Percentiles rank a stretch among this genome's conserved stretches.
phyloP scores from a whole-genome alignment of 2,888 invertebrate genomes.

The Stramonita haemastoma region DNA sequence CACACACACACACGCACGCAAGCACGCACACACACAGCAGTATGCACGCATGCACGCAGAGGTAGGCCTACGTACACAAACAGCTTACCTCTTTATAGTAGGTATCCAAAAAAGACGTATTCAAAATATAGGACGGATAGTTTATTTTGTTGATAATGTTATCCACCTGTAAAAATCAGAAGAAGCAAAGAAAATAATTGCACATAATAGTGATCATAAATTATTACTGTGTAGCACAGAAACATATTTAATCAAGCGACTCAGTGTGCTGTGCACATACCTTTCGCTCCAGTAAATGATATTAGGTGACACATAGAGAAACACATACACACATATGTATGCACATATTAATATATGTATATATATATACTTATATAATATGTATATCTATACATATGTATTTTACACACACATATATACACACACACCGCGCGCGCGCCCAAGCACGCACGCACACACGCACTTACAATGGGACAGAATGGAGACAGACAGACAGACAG shows the following conservation, averaged over 20 bases:
- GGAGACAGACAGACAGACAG: not conserved
- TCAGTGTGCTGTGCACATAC: not conserved
- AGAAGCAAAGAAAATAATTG: not conserved
- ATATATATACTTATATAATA: not conserved
- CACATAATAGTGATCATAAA: not conserved
- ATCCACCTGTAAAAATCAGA: slow-evolving; percentile 61
- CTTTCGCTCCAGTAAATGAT: not conserved
- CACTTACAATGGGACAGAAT: slow-evolving; percentile 8
- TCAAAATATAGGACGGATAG: slow-evolving; percentile 70
- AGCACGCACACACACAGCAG: too few relatives aligned
- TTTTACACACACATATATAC: not conserved
- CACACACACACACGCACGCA: too few relatives aligned
- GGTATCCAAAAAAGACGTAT: slow-evolving; percentile 64
- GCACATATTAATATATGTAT: not conserved
- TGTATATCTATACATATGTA: not conserved
- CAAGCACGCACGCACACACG: not conserved
- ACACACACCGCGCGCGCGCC: slow-evolving; percentile 2
- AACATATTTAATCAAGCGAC: not conserved
- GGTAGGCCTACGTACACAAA: too few relatives aligned
- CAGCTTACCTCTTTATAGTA: slow-evolving; percentile 62
- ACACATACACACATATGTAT: not conserved
- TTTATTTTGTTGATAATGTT: slow-evolving; percentile 72
- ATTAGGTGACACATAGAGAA: not conserved
- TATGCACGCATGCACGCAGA: too few relatives aligned
- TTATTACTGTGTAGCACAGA: not conserved